Evolutionary conservation across 1,140 invertebrate genomes (phyloP).

Genomic region (Anadara kagoshimensis): DNA sequence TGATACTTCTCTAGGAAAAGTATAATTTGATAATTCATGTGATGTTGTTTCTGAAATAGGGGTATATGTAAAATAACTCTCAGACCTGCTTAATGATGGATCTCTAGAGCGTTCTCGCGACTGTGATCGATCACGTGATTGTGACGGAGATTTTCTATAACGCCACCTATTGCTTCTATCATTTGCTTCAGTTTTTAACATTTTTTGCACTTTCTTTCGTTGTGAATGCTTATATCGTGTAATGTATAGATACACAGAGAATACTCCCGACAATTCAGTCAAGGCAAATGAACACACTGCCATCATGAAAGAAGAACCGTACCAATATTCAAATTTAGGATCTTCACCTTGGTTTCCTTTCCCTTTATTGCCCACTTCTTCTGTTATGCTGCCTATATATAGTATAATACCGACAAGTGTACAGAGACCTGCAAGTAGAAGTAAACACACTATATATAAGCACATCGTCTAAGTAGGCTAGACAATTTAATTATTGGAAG

Average conservation of each 20-base stretch:
- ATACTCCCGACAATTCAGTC: conserved; percentile 71
- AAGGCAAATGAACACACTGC: conserved; percentile 70
- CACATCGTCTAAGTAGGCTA: too few species aligned
- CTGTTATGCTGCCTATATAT: conserved; percentile 72
- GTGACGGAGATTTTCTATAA: conserved; percentile 50
- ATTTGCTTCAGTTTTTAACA: conserved; percentile 56
- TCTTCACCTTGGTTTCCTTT: conserved; percentile 58
- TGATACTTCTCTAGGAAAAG: conserved; percentile 64
- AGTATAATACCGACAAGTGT: conserved; percentile 71
- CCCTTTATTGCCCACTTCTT: conserved; percentile 72
- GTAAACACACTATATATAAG: too few species aligned
- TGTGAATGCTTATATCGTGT: conserved; percentile 70
- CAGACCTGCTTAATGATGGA: conserved; percentile 66
- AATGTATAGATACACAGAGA: conserved; percentile 73
- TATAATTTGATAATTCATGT: conserved; percentile 71
- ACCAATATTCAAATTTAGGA: conserved; percentile 66
- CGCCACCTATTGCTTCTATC: conserved; percentile 55
- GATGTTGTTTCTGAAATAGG: conserved; percentile 69
- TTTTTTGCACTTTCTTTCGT: conserved; percentile 66
- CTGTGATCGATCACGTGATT: conserved; percentile 60
- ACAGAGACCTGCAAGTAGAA: conserved; percentile 63
- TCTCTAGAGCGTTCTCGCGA: conserved; percentile 66
- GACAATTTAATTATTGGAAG: too few species aligned
- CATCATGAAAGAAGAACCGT: conserved; percentile 72
- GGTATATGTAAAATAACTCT: conserved; percentile 72